These are phyloP conservation scores for Clavelina lepadiformis DNA, from an alignment of 23 tunicate species.

Conservation along the genomic window DNA sequence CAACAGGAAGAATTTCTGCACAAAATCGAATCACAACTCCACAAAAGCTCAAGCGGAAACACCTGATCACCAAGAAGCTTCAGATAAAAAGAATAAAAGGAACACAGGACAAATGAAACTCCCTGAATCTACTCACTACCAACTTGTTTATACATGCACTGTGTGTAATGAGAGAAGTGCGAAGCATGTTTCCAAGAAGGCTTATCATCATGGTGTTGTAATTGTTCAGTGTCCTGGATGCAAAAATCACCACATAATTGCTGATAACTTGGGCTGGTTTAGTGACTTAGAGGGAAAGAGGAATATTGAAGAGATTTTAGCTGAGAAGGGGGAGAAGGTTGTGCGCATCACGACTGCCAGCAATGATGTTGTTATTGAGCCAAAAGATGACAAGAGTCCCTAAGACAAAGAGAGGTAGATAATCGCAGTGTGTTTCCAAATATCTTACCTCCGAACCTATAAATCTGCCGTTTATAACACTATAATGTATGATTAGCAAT, in stretches of 20 bases:
- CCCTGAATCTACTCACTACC: conserved; percentile 38
- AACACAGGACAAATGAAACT: too few relatives aligned
- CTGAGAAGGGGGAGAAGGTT: conserved; percentile 91
- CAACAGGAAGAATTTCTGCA: too few relatives aligned
- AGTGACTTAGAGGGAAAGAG: conserved; percentile 87
- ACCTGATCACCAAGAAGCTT: too few relatives aligned
- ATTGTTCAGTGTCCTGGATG: conserved; percentile 88
- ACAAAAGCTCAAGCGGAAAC: too few relatives aligned
- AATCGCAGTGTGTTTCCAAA: neutral
- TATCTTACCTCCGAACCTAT: neutral
- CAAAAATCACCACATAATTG: conserved; percentile 82
- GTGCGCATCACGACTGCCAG: conserved; percentile 23
- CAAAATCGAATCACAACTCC: too few relatives aligned
- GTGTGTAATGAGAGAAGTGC: conserved; percentile 62
- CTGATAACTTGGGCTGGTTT: conserved; percentile 93
- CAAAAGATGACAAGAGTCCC: neutral
- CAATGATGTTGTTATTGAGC: conserved; percentile 57
- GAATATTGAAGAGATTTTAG: conserved; percentile 95
- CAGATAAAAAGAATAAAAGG: too few relatives aligned
- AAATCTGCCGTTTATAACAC: too few relatives aligned
- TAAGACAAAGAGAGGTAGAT: neutral
- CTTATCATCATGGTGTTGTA: conserved; percentile 93
- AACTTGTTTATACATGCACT: conserved; percentile 79
- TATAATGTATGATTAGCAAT: too few relatives aligned
- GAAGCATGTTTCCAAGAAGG: conserved; percentile 76